These are phyloP conservation scores for Dicyrtomina minuta DNA, from an alignment of 2,888 invertebrate species.

Conservation along the genomic window DNA sequence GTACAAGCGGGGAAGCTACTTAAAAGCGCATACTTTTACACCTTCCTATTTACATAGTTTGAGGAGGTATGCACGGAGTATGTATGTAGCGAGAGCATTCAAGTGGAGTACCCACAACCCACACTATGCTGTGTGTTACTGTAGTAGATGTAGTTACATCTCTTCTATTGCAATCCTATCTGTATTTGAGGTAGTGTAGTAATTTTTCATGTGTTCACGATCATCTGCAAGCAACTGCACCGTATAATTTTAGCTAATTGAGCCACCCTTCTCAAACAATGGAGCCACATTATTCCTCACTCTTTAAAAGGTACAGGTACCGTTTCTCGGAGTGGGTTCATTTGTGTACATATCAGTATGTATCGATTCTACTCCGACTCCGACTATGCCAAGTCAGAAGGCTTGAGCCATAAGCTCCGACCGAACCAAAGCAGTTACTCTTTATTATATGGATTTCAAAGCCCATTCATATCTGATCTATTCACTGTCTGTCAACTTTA, in stretches of 20 bases:
- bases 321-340: no score
- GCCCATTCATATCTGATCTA: not conserved
- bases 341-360: no score
- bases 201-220: not conserved
- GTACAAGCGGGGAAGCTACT: no score
- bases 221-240: constrained; percentile 2
- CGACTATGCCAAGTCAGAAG: no score
- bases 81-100: no score
- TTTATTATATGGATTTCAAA: constrained; percentile 3
- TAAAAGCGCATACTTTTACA: constrained; percentile 1
- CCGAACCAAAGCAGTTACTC: not conserved
- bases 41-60: not conserved
- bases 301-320: no score
- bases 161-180: not conserved
- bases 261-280: constrained; percentile 19
- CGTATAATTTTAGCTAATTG: constrained; percentile 26
- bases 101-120: no score
- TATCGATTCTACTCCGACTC: no score
- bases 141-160: no score
- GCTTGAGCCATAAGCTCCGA: not conserved
- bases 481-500: no score
- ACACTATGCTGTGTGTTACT: no score
- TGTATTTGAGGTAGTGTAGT: not conserved
- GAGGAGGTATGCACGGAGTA: not conserved
- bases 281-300: constrained; percentile 8